Evolutionary conservation across 2,888 invertebrate genomes (phyloP), one percentile per base, ranked within the genome.

Genomic region (Leistus spinibarbis): DNA sequence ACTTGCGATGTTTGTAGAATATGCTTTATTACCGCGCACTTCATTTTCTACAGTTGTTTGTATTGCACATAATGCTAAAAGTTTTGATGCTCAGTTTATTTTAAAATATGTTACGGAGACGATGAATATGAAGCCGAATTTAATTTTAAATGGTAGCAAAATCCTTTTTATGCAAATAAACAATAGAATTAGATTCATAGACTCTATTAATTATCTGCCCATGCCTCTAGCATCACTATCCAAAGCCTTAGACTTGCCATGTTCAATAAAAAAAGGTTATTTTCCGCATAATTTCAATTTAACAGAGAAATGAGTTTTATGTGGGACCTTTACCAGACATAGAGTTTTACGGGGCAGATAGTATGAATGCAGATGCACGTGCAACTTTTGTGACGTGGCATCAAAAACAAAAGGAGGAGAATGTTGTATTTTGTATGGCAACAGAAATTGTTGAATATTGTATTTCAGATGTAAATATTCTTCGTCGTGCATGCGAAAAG

Each of bases 331-430:
- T 81, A 4, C 80, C 79, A 1, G 54, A 68, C 20, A 10, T 60
- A 1, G 63, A 78, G 3, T 79, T 76, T 76, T 81, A 80, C 78
- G 79, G 22, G 81, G 81, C 0, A 81, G 83, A 69, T 63, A 71
- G 0, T 80, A 82, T 64, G 78, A n/a, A n/a, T n/a, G n/a, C n/a
- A n/a, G n/a, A n/a, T n/a, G n/a, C n/a, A n/a, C n/a, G n/a, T n/a
- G n/a, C n/a, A n/a, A n/a, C n/a, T n/a, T n/a, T n/a, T n/a, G n/a
- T n/a, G n/a, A n/a, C n/a, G n/a, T n/a, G n/a, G n/a, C n/a, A n/a
- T n/a, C 78, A 4, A 70, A 69, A 53, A 10, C 53, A 53, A 53
- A 10, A 7, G 10, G 7, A 7, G 9, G 53, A 7, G 10, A 53
- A 53, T 53, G 10, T 9, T 9, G 10, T 53, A 9, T 53, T 53